Base-by-base conservation (phyloP, 2,113 vertebrate genomes). In the Indri indri region DNA sequence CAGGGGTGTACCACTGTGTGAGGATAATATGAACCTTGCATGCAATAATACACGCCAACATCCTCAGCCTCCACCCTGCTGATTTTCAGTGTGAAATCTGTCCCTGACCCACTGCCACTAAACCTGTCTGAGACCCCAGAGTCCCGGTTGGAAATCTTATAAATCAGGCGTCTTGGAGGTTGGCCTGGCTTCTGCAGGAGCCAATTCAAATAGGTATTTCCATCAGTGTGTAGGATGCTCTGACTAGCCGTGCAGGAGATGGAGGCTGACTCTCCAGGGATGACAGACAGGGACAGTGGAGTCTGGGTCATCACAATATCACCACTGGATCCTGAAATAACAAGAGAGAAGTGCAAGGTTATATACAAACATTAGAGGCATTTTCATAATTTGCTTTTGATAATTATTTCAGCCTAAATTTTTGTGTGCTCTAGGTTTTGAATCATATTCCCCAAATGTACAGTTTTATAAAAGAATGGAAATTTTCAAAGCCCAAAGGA, bases 11-110 rank as follows among this genome's bases (percentile, higher is more conserved):
- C 23, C 76, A 45, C 8, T 81, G 47, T 70, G 47, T 2, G 66
- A 65, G 54, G 70, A 11, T 0, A 0, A 0, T 68, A 2, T 1
- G 1, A 0, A 84, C 0, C 0, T 34, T 95, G 47, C 1, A 3
- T 0, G 25, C 59, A 61, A 25, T 61, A 61, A 61, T 61, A 61
- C 23, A 61, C 25, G 6, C 59, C 59, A 27, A 27, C 59, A 27
- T 61, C 59, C 59, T 61, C 59, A 61, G 59, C 59, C 59, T 61
- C 10, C 59, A 61, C 59, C 25, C 25, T 61, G 25, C 59, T 61
- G 59, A 61, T 61, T 61, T 27, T 27, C 59, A 61, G 59, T 10
- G 59, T 61, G 25, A 61, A 61, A 61, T 61, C 59, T 61, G 59
- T 61, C 59, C 25, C 25, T 30, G 59, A 61, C 25, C 59, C 59